Percentiles rank a stretch among this genome's conserved stretches.
Conservation (phyloP, 2,888 invertebrate genomes). For the Drosophila colorata region DNA sequence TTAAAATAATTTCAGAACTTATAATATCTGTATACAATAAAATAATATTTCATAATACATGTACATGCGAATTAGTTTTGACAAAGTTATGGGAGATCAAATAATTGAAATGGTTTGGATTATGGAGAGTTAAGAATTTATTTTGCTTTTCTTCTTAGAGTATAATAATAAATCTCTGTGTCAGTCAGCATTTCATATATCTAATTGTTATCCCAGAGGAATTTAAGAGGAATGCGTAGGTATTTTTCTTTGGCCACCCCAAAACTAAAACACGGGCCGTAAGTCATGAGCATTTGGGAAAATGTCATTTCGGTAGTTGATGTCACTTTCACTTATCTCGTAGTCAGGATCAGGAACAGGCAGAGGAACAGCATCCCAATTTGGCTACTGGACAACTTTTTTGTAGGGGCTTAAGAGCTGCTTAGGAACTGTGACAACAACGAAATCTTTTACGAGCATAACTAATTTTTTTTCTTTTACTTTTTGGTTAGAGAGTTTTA, state of each 20-base stretch:
- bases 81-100: too few species aligned
- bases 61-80: too few species aligned
- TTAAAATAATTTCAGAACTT: too few species aligned
- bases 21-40: too few species aligned
- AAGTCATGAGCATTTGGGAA: slow-evolving; percentile 27
- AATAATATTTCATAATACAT: too few species aligned
- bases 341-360: slow-evolving; percentile 18
- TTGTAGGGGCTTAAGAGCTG: neutral
- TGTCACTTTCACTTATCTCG: slow-evolving; percentile 33
- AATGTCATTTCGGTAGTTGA: slow-evolving; percentile 19
- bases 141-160: neutral
- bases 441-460: slow-evolving; percentile 60
- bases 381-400: slow-evolving; percentile 34
- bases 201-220: neutral
- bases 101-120: too few species aligned
- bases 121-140: too few species aligned
- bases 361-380: slow-evolving; percentile 21
- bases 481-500: slow-evolving; percentile 42
- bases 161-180: neutral
- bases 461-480: slow-evolving; percentile 45
- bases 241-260: slow-evolving; percentile 24
- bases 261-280: slow-evolving; percentile 4
- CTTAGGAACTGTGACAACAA: slow-evolving; percentile 17
- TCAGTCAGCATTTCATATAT: slow-evolving; percentile 14
- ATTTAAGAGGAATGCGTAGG: neutral